These are phyloP conservation scores for Tethya wilhelma DNA, from an alignment of 37 sponge, comb jelly and placozoan genomes.

Conservation along the genomic window DNA sequence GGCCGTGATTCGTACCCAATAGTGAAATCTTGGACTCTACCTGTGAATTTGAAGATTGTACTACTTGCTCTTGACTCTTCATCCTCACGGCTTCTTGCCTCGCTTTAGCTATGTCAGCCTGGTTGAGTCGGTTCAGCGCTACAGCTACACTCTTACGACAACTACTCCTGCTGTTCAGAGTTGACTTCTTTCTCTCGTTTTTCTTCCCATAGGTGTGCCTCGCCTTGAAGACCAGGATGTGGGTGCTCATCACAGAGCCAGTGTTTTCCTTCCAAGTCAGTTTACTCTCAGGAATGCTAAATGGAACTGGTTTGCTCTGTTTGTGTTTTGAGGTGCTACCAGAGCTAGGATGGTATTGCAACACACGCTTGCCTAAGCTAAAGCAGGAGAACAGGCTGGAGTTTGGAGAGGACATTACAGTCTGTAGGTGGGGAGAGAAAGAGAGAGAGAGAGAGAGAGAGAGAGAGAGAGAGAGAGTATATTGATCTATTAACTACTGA, in stretches of 20 bases:
- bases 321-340: too few species aligned
- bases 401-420: neutral
- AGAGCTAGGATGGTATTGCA: slow-evolving; percentile 1
- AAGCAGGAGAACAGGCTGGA: slow-evolving; percentile 10
- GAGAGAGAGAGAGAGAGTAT: too few species aligned
- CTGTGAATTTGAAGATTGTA: too few species aligned
- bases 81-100: neutral
- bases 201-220: neutral
- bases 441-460: neutral
- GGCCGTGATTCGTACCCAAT: too few species aligned
- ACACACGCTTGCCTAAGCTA: slow-evolving; percentile 43
- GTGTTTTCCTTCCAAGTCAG: slow-evolving; percentile 36
- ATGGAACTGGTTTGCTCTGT: neutral
- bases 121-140: slow-evolving; percentile 15
- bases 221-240: slow-evolving; percentile 49
- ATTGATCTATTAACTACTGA: too few species aligned
- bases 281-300: slow-evolving; percentile 48
- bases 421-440: neutral
- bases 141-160: slow-evolving; percentile 7
- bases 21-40: too few species aligned
- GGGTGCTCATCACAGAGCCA: slow-evolving; percentile 8
- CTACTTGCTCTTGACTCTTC: too few species aligned
- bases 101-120: neutral
- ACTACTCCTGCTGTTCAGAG: neutral
- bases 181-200: neutral